phyloP scores from a whole-genome alignment of 2,113 vertebrate species.

The Paedocypris sp. region DNA sequence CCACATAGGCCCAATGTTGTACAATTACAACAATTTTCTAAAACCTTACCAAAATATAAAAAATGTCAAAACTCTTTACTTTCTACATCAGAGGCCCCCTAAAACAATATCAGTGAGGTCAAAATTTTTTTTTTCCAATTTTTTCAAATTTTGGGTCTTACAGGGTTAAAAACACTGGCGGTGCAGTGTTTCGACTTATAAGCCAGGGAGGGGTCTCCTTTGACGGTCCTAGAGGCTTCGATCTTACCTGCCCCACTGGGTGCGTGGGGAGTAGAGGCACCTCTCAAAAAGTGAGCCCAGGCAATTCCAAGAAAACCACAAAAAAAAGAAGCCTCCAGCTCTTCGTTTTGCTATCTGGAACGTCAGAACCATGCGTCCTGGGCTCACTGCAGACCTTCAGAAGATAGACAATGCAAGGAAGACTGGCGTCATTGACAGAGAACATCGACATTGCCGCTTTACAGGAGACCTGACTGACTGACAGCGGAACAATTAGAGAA shows the following conservation, averaged over 20 bases:
- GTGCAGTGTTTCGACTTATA: constrained; percentile 8
- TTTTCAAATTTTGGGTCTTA: no score
- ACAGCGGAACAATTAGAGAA: not conserved
- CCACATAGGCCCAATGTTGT: no score
- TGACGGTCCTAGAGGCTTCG: constrained; percentile 1
- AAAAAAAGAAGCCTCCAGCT: not conserved
- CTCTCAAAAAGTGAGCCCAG: not conserved
- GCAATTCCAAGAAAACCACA: not conserved
- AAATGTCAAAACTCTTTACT: no score
- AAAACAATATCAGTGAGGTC: no score
- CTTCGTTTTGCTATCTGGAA: not conserved
- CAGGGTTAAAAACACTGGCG: no score
- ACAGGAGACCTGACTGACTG: not conserved
- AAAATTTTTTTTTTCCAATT: no score
- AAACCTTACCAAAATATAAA: no score
- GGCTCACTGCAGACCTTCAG: not conserved
- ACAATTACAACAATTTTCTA: no score
- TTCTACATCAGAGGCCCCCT: no score
- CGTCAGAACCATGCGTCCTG: not conserved
- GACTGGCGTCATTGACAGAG: not conserved
- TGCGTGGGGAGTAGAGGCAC: not conserved
- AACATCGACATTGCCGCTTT: not conserved
- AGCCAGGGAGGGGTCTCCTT: not conserved
- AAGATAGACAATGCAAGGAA: not conserved
- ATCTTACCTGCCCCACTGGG: not conserved